phyloP scores from a whole-genome alignment of 2,113 vertebrate genomes.

The Peromyscus polionotus region DNA sequence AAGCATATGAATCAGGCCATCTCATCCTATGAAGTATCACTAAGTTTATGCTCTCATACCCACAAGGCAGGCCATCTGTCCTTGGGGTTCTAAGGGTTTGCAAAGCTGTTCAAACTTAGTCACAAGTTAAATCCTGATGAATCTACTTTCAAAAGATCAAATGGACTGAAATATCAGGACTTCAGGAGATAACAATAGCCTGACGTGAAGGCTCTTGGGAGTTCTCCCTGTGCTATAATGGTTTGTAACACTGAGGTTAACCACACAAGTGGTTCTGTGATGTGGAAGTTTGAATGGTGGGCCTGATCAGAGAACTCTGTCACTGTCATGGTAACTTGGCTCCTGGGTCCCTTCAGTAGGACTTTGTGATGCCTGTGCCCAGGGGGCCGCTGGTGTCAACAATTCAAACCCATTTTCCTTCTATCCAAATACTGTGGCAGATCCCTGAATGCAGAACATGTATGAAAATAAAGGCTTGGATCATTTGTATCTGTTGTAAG shows the following conservation, averaged over 20 bases:
- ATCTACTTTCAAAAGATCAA: constrained; percentile 1
- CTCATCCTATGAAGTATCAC: neutral
- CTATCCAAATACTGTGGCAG: neutral
- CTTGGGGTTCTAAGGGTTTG: neutral
- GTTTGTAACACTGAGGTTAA: neutral
- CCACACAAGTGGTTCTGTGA: neutral
- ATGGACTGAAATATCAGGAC: neutral
- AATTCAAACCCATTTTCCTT: neutral
- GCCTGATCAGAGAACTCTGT: neutral
- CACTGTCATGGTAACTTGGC: neutral
- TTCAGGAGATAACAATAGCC: neutral
- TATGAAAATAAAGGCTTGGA: neutral
- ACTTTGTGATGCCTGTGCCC: neutral
- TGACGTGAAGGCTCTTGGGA: neutral
- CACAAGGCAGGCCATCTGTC: neutral
- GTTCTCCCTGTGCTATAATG: neutral
- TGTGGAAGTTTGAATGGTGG: neutral
- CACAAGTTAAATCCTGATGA: neutral
- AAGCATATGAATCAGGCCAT: neutral
- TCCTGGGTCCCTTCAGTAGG: neutral
- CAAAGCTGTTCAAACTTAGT: neutral
- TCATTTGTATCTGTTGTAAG: neutral
- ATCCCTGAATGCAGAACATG: constrained; percentile 5
- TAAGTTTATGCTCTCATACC: neutral
- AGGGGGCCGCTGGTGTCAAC: neutral